These are phyloP conservation scores for Dascillus cervinus DNA, from an alignment of 2,888 invertebrate genomes.

Conservation along the genomic window DNA sequence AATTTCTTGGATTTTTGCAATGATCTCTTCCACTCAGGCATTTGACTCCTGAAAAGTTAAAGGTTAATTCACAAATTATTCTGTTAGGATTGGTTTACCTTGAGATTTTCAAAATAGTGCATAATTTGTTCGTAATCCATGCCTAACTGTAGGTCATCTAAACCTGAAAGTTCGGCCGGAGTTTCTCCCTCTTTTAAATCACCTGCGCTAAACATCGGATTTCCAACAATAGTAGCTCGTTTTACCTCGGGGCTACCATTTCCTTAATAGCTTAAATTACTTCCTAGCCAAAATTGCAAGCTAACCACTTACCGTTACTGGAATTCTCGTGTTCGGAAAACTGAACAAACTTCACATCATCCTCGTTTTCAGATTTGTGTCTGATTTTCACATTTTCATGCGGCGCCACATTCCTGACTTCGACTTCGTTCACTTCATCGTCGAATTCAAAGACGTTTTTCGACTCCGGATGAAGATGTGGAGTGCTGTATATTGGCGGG, in stretches of 20 bases:
- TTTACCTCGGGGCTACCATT: conserved; percentile 59
- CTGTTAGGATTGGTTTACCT: conserved; percentile 53
- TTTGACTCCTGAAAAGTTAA: conserved; percentile 64
- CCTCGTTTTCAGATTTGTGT: conserved; percentile 44
- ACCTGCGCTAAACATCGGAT: conserved; percentile 72
- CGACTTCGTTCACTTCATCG: no score
- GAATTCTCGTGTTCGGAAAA: conserved; percentile 40
- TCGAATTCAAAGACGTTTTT: conserved; percentile 48
- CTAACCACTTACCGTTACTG: conserved; percentile 22
- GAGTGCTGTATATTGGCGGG: conserved; percentile 7
- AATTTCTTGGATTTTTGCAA: conserved; percentile 75
- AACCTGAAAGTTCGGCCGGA: conserved; percentile 54
- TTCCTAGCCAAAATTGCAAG: background rate
- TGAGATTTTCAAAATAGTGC: conserved; percentile 97
- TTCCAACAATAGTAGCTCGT: conserved; percentile 78
- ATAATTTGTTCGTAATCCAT: conserved; percentile 98
- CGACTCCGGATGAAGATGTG: conserved; percentile 2
- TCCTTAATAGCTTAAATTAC: conserved; percentile 18
- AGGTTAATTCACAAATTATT: background rate
- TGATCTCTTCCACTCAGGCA: conserved; percentile 85
- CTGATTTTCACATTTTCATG: conserved; percentile 35
- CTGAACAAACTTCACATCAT: conserved; percentile 52
- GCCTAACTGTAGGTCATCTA: conserved; percentile 75
- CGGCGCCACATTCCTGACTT: conserved; percentile 11
- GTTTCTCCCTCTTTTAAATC: conserved; percentile 27